A percentile compares a stretch with the other conserved stretches of the same genome.
Conservation (phyloP, 1,140 invertebrate genomes). For the Pseudoatta argentina region DNA sequence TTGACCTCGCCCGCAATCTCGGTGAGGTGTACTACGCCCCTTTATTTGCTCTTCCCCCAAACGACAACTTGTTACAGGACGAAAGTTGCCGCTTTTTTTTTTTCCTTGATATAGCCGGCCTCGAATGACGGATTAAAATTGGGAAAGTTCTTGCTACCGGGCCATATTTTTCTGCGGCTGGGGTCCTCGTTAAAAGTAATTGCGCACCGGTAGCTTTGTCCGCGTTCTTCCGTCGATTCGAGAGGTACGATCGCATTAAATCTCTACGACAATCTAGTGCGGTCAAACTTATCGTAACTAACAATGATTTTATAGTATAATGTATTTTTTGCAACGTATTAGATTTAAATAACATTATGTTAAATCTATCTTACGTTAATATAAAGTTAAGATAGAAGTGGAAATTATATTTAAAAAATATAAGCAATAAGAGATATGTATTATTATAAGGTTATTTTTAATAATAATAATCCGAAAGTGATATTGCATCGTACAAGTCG, state of each 20-base stretch:
- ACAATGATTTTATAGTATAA: background rate
- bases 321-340: background rate
- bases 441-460: background rate
- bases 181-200: conserved; percentile 77
- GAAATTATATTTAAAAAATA: background rate
- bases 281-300: background rate
- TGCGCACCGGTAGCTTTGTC: conserved; percentile 67
- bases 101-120: conserved; percentile 37
- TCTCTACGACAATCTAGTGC: background rate
- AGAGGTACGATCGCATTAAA: conserved; percentile 31
- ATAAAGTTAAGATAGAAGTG: background rate
- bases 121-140: conserved; percentile 81
- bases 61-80: conserved; percentile 77
- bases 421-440: background rate
- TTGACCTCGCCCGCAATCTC: conserved; percentile 51
- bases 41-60: conserved; percentile 72
- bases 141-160: conserved; percentile 78
- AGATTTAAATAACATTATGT: background rate
- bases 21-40: conserved; percentile 47
- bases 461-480: background rate
- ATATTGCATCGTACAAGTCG: background rate
- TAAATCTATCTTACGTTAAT: background rate
- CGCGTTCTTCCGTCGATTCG: conserved; percentile 45
- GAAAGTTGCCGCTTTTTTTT: conserved; percentile 68
- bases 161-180: conserved; percentile 75